Percentiles rank a stretch among this genome's conserved stretches.
Conservation (phyloP, 2,113 vertebrate genomes). For the Cyphomyrus plagiostoma region DNA sequence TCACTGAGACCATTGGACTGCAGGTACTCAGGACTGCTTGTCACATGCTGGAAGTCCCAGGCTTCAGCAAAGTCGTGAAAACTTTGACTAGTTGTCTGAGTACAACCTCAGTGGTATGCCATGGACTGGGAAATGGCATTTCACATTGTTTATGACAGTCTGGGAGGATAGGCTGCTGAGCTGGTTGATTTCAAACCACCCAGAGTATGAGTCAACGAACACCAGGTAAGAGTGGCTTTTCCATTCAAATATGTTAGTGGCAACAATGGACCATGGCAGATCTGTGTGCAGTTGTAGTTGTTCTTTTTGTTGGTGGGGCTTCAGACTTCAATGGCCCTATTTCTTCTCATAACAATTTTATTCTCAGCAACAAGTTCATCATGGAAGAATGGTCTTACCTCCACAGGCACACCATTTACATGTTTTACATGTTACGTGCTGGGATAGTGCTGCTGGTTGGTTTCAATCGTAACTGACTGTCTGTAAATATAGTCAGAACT, state of each 20-base stretch:
- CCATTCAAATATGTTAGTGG: no score
- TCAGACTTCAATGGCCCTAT: not conserved
- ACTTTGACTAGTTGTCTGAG: not conserved
- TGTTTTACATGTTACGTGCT: not conserved
- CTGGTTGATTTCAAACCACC: not conserved
- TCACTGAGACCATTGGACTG: not conserved
- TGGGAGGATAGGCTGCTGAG: not conserved
- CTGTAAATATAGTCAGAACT: no score
- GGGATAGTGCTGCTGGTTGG: not conserved
- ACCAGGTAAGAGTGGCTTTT: no score
- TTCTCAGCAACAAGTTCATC: not conserved
- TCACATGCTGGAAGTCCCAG: not conserved
- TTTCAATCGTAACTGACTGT: no score
- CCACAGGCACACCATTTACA: not conserved
- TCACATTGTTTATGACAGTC: no score
- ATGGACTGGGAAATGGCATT: not conserved
- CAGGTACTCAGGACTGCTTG: not conserved
- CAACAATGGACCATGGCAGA: no score
- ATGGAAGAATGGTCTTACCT: not conserved
- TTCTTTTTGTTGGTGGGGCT: not conserved
- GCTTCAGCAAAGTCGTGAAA: not conserved
- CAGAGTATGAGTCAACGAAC: not conserved
- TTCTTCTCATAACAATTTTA: not conserved
- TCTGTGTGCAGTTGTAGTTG: no score
- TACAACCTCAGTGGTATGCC: not conserved